Percentiles rank a stretch among this genome's conserved stretches.
Conservation (phyloP, 2,888 invertebrate genomes). For the Apamea sordens region DNA sequence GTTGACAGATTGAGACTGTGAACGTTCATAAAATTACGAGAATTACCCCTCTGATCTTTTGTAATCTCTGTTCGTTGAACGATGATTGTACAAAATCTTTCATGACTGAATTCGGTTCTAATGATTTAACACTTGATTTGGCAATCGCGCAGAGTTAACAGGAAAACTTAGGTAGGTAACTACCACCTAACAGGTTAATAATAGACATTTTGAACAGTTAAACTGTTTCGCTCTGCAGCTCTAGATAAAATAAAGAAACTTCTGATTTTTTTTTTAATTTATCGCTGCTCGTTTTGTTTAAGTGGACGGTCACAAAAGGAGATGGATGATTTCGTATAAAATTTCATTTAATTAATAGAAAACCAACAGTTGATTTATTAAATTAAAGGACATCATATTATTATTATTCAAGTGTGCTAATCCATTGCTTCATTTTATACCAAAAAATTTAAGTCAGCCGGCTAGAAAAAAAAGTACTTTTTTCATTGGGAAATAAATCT, state of each 20-base stretch:
- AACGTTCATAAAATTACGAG: no score
- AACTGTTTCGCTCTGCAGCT: not conserved
- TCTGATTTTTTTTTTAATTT: not conserved
- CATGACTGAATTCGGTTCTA: slow-evolving; percentile 9
- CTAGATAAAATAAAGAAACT: not conserved
- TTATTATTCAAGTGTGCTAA: no score
- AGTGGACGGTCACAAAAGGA: not conserved
- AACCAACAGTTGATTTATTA: not conserved
- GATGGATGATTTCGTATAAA: not conserved
- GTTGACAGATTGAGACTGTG: no score
- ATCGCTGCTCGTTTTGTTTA: not conserved
- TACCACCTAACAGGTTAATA: not conserved
- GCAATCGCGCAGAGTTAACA: slow-evolving; percentile 38
- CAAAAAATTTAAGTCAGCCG: no score
- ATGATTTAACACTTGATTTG: slow-evolving; percentile 39
- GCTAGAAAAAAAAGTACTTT: no score
- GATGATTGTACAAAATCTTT: slow-evolving; percentile 38
- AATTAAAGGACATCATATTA: no score
- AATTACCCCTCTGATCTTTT: slow-evolving; percentile 5
- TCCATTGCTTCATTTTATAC: no score
- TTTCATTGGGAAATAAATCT: no score
- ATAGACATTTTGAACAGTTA: not conserved
- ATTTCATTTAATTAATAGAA: not conserved
- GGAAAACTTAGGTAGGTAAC: slow-evolving; percentile 28
- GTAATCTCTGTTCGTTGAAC: slow-evolving; percentile 24